Evolutionary conservation across 2,888 invertebrate genomes (phyloP), one percentile per base, ranked within the genome.

Genomic region (Ennomos erosarius): DNA sequence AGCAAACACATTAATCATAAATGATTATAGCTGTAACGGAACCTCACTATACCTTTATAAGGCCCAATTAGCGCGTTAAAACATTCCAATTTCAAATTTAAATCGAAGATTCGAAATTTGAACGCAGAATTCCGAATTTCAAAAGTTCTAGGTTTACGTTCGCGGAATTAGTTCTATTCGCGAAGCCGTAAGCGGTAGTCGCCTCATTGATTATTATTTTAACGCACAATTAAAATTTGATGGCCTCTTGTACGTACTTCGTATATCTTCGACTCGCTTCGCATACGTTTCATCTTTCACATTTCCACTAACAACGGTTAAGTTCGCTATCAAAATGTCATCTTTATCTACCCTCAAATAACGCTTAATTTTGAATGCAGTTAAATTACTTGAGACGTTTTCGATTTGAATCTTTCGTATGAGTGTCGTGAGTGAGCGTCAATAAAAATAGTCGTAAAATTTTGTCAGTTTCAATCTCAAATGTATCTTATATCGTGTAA

Each of bases 221-320:
- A 90, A 90, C 90, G 89, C 80, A 88, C 90, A 89, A 90, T 91
- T 91, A 92, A 92, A 91, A 85, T 90, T 91, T 92, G 88, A 92
- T 90, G 88, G 88, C 84, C 86, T 78, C 84, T 88, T 89, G 65
- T 69, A 64, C 62, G 64, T 85, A 86, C 86, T 87, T 80, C 87
- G 90, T 88, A 87, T 89, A 87, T 88, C 88, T 90, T 85, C 84
- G 81, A 85, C 84, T 74, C 71, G 71, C 71, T 69, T 67, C 62
- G 65, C 66, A 67, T 65, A 65, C 69, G 64, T 65, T 59, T 55
- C 49, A 64, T 52, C 36, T 50, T 42, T 68, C 55, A 49, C 11
- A 49, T 45, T 49, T 45, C 53, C 49, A 59, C 55, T 55, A 62
- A 53, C 53, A 65, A 68, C 62, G 49, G 11, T 26, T 9, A 37